Evolutionary conservation across 53 echinoderm and acorn worm species (phyloP), one percentile per base, ranked within the genome.

Genomic region (Patiria pectinifera): DNA sequence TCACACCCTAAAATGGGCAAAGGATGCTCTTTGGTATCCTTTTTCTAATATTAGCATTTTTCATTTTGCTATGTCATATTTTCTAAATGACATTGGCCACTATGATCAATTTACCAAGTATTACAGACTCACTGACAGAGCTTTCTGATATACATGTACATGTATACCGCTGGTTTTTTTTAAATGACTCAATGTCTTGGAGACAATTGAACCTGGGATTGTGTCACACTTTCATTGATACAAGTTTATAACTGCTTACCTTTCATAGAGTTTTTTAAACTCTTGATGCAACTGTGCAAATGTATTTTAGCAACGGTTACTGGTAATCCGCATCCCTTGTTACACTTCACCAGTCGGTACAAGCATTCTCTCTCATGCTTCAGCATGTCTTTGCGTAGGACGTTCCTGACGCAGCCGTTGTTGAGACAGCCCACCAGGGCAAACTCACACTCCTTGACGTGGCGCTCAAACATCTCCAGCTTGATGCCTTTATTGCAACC

Each of bases 271-370:
- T 74, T 87, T 85, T 97, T 97, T 18, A 99, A 89, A 72, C 92
- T 93, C 48, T 93, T 92, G 15, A 99, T 53, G 82, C 99, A 99
- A 78, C 94, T 97, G 85, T 99, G 99, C 14, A 77, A 84, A 26
- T 85, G 87, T 47, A 92, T 58, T 12, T 91, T 86, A 45, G 93
- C 94, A 3, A 91, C 92, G 16, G 94, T 81, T 10, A 99, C 79
- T 15, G 96, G 96, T 25, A 96, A 86, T 6, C 95, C 96, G 80
- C 99, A 99, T 5, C 99, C 99, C 76, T 95, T 99, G 83, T 95
- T 94, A 78, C 99, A 99, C 53, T 91, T 93, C 59, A 95, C 92
- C 48, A 97, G 94, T 2, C 99, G 91, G 69, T 92, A 91, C 77
- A 71, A 22, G 80, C 99, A 99, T 48, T 94, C 94, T 83, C 92